Percentiles rank a stretch among this genome's conserved stretches.
phyloP scores from a whole-genome alignment of 1,140 invertebrate species.

The Drosophila leontia region DNA sequence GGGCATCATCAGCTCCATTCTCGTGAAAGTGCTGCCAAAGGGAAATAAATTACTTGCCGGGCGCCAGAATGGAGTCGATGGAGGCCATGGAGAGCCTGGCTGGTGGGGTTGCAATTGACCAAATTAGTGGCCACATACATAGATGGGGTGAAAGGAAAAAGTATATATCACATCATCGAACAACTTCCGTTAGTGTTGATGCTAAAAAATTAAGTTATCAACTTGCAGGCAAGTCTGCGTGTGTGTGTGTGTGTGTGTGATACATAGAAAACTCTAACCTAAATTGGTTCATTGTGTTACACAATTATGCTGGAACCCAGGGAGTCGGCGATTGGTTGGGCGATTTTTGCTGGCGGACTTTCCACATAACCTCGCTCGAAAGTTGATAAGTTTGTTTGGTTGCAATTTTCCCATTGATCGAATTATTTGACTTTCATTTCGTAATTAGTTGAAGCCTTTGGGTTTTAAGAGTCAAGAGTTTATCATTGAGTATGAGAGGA shows the following conservation, averaged over 20 bases:
- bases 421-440: conserved; percentile 49
- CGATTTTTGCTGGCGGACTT: background rate
- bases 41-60: conserved; percentile 68
- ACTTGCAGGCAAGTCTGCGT: conserved; percentile 27
- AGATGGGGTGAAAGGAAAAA: background rate
- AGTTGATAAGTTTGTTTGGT: conserved; percentile 21
- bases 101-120: conserved; percentile 18
- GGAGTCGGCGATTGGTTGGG: conserved; percentile 4
- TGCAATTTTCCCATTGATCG: conserved; percentile 30
- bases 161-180: conserved; percentile 40
- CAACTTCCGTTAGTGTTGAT: conserved; percentile 35
- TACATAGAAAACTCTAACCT: conserved; percentile 36
- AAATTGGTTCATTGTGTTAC: conserved; percentile 71
- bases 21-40: conserved; percentile 50
- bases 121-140: conserved; percentile 53
- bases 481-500: background rate
- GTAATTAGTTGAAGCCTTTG: conserved; percentile 27
- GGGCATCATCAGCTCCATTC: conserved; percentile 32
- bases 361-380: conserved; percentile 4
- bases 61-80: background rate
- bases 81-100: background rate
- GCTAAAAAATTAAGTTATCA: conserved; percentile 67
- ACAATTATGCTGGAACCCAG: conserved; percentile 45
- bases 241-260: conserved; percentile 10
- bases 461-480: background rate